Conservation (phyloP, 1,140 invertebrate genomes). For the Portunus trituberculatus region DNA sequence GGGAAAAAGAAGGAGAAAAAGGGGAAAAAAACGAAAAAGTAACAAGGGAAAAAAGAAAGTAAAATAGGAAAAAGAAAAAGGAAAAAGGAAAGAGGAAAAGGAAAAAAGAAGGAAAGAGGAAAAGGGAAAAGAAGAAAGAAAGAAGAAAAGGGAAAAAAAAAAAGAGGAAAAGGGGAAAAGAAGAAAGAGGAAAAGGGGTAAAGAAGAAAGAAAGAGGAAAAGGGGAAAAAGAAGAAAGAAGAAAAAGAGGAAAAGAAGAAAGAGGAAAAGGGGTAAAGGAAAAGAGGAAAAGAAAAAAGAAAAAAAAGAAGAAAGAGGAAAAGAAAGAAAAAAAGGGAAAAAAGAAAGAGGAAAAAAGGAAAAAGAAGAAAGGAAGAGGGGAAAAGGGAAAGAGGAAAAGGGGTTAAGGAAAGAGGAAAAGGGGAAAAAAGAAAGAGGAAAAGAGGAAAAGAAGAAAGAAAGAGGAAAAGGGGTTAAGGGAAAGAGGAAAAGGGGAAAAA, state of each 20-base stretch:
- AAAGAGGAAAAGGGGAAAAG: slow-evolving; percentile 34
- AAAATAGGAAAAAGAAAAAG: too few species aligned
- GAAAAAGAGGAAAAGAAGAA: slow-evolving; percentile 39
- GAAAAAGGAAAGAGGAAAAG: not conserved
- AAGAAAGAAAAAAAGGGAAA: too few species aligned
- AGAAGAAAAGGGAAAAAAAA: too few species aligned
- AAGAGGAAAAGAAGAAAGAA: not conserved
- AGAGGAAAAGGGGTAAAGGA: too few species aligned
- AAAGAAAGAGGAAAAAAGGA: too few species aligned
- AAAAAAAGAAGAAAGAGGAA: not conserved
- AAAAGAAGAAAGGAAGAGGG: not conserved
- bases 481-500: too few species aligned
- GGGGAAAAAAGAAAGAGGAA: slow-evolving; percentile 31
- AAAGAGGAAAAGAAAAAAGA: slow-evolving; percentile 32
- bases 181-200: too few species aligned
- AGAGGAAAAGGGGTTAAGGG: not conserved
- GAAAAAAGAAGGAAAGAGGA: slow-evolving; percentile 25
- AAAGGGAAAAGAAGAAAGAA: not conserved
- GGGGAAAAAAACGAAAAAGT: slow-evolving; percentile 1
- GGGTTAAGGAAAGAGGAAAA: not conserved
- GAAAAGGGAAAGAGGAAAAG: not conserved
- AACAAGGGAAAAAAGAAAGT: too few species aligned
- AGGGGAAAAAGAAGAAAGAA: not conserved
- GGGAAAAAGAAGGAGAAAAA: too few species aligned
- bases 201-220: not conserved